Evolutionary conservation across 2,113 vertebrate species (phyloP).

Genomic region (Rhabdomys dilectus): DNA sequence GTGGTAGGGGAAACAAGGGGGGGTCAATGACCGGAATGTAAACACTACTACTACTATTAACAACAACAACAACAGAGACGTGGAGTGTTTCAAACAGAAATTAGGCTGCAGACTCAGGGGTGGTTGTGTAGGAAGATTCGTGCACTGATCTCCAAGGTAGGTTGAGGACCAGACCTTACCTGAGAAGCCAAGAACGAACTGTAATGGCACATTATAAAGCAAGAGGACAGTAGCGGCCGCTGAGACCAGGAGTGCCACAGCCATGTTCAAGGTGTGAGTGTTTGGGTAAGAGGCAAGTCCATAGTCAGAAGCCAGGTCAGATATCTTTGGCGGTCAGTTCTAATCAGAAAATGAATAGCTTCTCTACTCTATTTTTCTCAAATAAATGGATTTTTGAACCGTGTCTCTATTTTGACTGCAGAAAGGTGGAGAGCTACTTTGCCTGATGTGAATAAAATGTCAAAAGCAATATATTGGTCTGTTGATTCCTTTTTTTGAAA

Average conservation of each 20-base stretch:
- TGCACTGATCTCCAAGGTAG: neutral
- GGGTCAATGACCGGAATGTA: too few relatives aligned
- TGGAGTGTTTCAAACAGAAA: neutral
- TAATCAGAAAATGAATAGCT: conserved; percentile 52
- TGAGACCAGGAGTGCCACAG: neutral
- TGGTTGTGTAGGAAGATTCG: neutral
- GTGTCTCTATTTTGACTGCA: conserved; percentile 57
- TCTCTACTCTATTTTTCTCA: neutral
- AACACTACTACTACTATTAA: too few relatives aligned
- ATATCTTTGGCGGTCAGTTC: conserved; percentile 10
- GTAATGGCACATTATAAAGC: neutral
- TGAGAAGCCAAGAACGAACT: neutral
- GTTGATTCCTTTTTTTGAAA: conserved; percentile 49
- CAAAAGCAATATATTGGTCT: conserved; percentile 59
- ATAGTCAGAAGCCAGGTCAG: neutral
- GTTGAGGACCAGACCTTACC: neutral
- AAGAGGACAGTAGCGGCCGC: neutral
- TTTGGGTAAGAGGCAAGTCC: neutral
- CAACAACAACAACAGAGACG: neutral
- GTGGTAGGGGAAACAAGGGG: too few relatives aligned
- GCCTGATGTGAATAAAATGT: conserved; percentile 66
- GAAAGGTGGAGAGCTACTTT: conserved; percentile 63
- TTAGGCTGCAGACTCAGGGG: neutral
- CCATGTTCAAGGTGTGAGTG: neutral
- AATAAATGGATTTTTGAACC: conserved; percentile 53